Conservation (phyloP, 2,797 vertebrate genomes). For the Oreochromis grahami region DNA sequence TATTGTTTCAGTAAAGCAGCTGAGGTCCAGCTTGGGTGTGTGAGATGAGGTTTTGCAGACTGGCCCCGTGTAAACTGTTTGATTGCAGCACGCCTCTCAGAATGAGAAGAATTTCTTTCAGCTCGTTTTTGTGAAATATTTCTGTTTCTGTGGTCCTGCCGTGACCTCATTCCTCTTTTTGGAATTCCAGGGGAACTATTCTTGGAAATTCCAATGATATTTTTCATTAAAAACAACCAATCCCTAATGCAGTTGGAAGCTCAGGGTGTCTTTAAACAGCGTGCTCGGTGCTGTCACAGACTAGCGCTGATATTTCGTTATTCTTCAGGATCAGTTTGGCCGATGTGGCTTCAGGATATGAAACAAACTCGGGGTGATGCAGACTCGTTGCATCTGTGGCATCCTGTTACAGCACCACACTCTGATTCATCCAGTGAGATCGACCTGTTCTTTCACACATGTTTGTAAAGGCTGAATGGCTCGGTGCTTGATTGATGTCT, state of each 20-base stretch:
- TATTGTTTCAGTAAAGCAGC: fast-evolving
- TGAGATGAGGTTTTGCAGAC: background rate
- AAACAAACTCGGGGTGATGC: background rate
- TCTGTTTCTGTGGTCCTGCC: background rate
- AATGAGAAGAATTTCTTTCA: background rate
- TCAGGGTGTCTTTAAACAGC: fast-evolving
- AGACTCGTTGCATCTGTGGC: background rate
- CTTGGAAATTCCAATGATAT: background rate
- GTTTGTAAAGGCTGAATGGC: background rate
- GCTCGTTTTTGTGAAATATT: background rate
- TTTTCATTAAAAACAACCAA: no score
- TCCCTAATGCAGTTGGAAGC: background rate
- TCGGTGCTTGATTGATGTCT: background rate
- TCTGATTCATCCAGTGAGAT: background rate
- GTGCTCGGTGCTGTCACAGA: fast-evolving
- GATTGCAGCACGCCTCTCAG: background rate
- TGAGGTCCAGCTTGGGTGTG: background rate
- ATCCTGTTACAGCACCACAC: background rate
- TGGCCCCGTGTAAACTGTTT: fast-evolving
- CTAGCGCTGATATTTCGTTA: fast-evolving
- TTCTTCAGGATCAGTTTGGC: background rate
- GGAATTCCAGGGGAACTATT: background rate
- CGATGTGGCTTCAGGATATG: background rate
- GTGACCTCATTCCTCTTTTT: background rate
- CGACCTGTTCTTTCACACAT: background rate